These are phyloP conservation scores for Austrolebias charrua DNA, from an alignment of 2,797 vertebrate genomes.

Conservation along the genomic window DNA sequence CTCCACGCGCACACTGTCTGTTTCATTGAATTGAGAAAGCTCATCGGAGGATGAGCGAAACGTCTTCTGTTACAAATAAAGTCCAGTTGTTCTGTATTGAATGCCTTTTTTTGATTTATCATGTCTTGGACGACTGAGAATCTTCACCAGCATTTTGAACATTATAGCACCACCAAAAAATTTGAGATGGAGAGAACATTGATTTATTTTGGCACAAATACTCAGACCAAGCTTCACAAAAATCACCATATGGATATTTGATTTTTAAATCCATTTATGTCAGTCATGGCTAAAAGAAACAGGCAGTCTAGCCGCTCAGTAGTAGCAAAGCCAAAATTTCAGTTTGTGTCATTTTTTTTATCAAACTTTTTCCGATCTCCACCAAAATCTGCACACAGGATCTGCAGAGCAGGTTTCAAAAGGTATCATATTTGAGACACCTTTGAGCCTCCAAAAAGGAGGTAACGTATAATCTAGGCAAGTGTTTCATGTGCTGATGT, in stretches of 20 bases:
- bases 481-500: not conserved
- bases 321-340: too few relatives aligned
- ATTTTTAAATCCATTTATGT: not conserved
- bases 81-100: too few relatives aligned
- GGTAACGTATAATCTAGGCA: not conserved
- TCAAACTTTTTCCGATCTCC: not conserved
- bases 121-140: too few relatives aligned
- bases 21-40: too few relatives aligned
- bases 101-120: too few relatives aligned
- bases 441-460: constrained; percentile 4
- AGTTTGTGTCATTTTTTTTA: not conserved
- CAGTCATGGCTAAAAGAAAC: not conserved
- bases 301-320: not conserved
- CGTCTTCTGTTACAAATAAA: too few relatives aligned
- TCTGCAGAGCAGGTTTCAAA: not conserved
- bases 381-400: not conserved
- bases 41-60: too few relatives aligned
- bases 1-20: too few relatives aligned
- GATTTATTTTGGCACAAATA: not conserved
- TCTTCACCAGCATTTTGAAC: too few relatives aligned
- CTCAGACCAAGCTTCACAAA: not conserved
- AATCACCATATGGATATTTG: not conserved
- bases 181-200: not conserved
- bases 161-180: not conserved
- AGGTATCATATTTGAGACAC: not conserved